Evolutionary conservation across 1,140 invertebrate genomes (phyloP), one percentile per base, ranked within the genome.

Genomic region (Drosophila lacertosa): DNA sequence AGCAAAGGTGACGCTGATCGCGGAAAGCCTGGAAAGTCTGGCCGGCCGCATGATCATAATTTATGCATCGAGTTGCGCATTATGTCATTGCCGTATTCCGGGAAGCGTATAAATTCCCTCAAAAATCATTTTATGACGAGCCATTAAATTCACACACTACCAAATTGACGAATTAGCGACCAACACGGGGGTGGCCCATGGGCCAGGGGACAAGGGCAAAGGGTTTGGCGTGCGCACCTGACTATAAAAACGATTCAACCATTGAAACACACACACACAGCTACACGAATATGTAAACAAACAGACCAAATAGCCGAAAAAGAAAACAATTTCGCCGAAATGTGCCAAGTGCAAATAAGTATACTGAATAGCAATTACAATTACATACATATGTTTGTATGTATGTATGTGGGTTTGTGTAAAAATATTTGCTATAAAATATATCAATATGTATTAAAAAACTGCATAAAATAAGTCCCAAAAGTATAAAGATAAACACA

Each of bases 291-390:
- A 32, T 62, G 63, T 86, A 83, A 84, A 83, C 80, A 83, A 63
- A 50, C 45, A 50, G 11, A 26, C 13, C 13, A 76, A 59, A 65
- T 55, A n/a, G 57, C 50, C 53, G 57, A 55, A 83, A 74, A 74
- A 50, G 26, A 29, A 29, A 29, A 29, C 26, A 29, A 53, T 62
- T 86, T 74, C 44, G 70, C 42, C 63, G 64, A 82, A 83, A 45
- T 86, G 81, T 83, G 80, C 81, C 80, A 83, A 83, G 80, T 83
- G 81, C 72, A 83, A 83, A 83, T 79, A 62, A 80, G 72, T 51
- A 64, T 79, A 67, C 53, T 26, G 47, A 51, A 39, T 20, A 54
- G 42, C 58, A 45, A 37, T 20, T 42, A 44, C 11, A 11, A 44
- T 22, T 1, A 6, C 3, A 4, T 42, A 20, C 2, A 44, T 44